A percentile compares a stretch with the other conserved stretches of the same genome.
These are phyloP conservation scores for Rapana venosa DNA, from an alignment of 2,888 invertebrate species.

Conservation along the genomic window DNA sequence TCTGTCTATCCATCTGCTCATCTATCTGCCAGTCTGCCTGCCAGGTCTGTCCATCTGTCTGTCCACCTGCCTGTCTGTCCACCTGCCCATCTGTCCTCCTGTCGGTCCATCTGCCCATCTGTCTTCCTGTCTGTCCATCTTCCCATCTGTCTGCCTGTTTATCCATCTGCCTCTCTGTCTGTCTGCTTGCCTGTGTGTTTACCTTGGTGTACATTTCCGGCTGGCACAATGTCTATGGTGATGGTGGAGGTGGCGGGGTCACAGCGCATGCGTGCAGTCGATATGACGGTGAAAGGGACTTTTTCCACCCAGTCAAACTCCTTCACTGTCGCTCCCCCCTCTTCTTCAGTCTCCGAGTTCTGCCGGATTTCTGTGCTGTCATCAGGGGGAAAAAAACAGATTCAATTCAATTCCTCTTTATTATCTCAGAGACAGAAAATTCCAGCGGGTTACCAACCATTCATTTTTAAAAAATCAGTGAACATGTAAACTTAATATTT, in stretches of 20 bases:
- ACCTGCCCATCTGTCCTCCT: too few relatives aligned
- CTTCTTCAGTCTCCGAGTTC: neutral
- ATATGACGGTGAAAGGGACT: constrained; percentile 19
- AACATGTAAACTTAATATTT: neutral
- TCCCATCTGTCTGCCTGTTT: too few relatives aligned
- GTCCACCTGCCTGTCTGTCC: too few relatives aligned
- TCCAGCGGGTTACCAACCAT: too few relatives aligned
- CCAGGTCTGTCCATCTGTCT: neutral
- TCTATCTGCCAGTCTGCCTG: neutral
- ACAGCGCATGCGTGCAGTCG: neutral
- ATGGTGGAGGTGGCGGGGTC: constrained; percentile 25
- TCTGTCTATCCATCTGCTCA: too few relatives aligned
- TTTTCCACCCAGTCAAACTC: constrained; percentile 28
- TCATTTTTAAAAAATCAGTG: too few relatives aligned
- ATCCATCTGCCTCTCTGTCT: too few relatives aligned
- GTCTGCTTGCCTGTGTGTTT: neutral
- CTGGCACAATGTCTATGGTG: neutral
- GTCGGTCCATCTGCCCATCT: too few relatives aligned
- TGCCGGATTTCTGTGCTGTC: neutral
- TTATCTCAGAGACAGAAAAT: too few relatives aligned
- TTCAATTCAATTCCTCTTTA: neutral
- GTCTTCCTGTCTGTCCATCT: too few relatives aligned
- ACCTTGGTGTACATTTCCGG: neutral
- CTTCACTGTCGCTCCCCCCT: neutral
- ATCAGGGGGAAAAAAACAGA: neutral